These are phyloP conservation scores for Tenodera sinensis DNA, from an alignment of 2,888 invertebrate species.

Conservation along the genomic window DNA sequence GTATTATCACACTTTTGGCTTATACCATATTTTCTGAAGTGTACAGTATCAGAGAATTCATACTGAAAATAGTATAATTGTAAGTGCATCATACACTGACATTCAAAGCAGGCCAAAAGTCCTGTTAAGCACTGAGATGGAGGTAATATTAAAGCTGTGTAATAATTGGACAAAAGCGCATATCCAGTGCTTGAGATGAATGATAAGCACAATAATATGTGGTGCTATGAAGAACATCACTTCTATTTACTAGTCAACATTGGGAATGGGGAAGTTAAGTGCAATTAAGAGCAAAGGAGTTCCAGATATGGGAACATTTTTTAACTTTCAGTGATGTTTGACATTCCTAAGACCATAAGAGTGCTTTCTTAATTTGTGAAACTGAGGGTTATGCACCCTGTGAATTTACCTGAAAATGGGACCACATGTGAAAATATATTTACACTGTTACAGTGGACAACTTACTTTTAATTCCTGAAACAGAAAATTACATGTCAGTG, in stretches of 20 bases:
- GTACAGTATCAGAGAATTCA: no score
- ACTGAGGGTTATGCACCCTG: neutral
- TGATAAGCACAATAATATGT: neutral
- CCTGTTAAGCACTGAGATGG: neutral
- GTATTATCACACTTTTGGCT: no score
- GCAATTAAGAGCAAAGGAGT: neutral
- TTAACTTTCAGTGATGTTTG: neutral
- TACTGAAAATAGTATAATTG: no score
- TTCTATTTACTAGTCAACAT: constrained; percentile 14
- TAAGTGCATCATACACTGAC: no score
- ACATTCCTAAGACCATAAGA: neutral
- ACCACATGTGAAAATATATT: neutral
- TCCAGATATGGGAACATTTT: neutral
- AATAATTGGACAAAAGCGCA: neutral
- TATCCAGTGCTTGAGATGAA: neutral
- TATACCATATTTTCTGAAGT: no score
- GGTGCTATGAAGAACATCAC: neutral
- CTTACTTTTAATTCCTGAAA: neutral
- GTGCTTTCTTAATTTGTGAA: neutral
- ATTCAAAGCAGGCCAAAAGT: no score
- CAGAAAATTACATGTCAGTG: neutral
- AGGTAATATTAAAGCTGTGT: neutral
- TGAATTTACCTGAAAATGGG: neutral
- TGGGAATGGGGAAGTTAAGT: neutral
- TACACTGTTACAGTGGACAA: no score